Percentiles rank a stretch among this genome's conserved stretches.
Evolutionary conservation across 2,113 vertebrate genomes (phyloP).

Genomic region (Mus musculus): DNA sequence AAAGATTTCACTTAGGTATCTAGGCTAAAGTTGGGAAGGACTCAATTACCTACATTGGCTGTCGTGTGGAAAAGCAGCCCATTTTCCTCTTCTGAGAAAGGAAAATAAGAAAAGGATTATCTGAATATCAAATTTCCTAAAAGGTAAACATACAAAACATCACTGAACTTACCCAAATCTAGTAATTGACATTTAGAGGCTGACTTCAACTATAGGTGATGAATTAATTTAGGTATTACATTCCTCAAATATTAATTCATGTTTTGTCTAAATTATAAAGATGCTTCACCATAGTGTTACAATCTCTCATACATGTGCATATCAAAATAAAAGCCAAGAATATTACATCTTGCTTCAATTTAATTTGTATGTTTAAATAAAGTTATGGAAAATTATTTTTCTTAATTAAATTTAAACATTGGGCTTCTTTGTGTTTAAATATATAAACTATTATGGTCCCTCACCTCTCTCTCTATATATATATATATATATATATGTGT

Average conservation of each 20-base stretch:
- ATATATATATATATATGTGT: too few relatives aligned
- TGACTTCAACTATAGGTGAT: not conserved
- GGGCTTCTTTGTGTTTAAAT: not conserved
- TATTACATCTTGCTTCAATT: not conserved
- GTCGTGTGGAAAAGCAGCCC: not conserved
- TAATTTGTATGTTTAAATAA: not conserved
- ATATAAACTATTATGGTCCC: not conserved
- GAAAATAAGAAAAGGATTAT: not conserved
- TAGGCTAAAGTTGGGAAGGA: not conserved
- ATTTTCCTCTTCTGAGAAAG: not conserved
- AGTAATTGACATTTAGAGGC: not conserved
- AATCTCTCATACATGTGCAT: not conserved
- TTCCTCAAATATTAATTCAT: not conserved
- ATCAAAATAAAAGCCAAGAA: conserved; percentile 14
- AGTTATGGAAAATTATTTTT: not conserved
- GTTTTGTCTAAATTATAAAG: not conserved
- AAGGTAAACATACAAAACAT: not conserved
- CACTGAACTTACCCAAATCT: not conserved
- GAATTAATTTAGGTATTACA: conserved; percentile 27
- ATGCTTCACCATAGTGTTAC: not conserved
- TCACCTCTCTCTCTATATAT: too few relatives aligned
- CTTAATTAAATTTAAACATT: conserved; percentile 18
- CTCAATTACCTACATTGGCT: not conserved
- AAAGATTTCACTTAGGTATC: not conserved
- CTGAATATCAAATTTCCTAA: conserved; percentile 31